phyloP scores from a whole-genome alignment of 2,113 vertebrate species.

The Engystomops pustulosus region DNA sequence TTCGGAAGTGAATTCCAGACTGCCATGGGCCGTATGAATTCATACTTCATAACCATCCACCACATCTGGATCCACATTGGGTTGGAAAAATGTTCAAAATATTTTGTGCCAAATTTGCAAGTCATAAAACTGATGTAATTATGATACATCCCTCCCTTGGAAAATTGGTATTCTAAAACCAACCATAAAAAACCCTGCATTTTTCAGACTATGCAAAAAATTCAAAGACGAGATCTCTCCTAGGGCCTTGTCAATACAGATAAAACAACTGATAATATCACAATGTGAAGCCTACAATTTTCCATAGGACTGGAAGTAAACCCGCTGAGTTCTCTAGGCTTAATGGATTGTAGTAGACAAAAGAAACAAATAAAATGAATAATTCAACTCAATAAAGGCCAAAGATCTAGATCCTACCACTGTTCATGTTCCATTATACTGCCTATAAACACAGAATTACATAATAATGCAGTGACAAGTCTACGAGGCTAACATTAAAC shows the following conservation, averaged over 20 bases:
- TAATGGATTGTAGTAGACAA: not conserved
- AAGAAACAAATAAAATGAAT: not conserved
- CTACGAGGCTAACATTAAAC: conserved; percentile 2
- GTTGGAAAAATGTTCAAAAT: too few species aligned
- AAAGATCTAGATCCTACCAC: not conserved
- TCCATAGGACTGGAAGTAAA: not conserved
- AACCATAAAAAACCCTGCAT: too few species aligned
- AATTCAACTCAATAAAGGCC: not conserved
- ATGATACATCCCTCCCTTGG: too few species aligned
- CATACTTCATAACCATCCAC: too few species aligned
- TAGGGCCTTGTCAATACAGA: not conserved
- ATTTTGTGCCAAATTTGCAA: too few species aligned
- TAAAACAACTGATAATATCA: not conserved
- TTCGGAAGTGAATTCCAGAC: too few species aligned
- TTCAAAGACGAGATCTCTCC: too few species aligned
- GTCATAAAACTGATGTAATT: too few species aligned
- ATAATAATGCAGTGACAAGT: not conserved
- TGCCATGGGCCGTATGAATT: too few species aligned
- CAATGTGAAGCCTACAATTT: not conserved
- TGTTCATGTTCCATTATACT: not conserved
- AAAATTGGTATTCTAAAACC: too few species aligned
- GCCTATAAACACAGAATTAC: not conserved
- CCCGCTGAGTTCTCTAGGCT: not conserved
- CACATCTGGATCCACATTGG: too few species aligned
- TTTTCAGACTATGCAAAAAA: too few species aligned